These are phyloP conservation scores for Zaprionus ghesquierei DNA, from an alignment of 1,140 invertebrate genomes.

Conservation along the genomic window DNA sequence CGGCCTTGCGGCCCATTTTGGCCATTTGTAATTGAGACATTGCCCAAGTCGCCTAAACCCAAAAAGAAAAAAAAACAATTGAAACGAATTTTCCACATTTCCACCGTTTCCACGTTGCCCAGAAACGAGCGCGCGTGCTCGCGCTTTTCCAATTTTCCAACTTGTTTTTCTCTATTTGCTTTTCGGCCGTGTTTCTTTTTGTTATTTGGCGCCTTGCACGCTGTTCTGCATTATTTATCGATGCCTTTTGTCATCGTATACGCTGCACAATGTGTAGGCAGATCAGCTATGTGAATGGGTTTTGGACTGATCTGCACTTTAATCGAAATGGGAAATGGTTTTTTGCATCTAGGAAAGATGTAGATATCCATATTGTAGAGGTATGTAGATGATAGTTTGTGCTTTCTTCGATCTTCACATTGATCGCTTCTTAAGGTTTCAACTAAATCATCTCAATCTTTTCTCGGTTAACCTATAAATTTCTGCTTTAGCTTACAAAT, in stretches of 20 bases:
- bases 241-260: background rate
- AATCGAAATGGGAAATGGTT: background rate
- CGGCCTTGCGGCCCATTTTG: slow-evolving; percentile 32
- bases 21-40: slow-evolving; percentile 63
- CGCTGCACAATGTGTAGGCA: background rate
- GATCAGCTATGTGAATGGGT: background rate
- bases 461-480: too few relatives aligned
- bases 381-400: too few relatives aligned
- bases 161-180: background rate
- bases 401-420: too few relatives aligned
- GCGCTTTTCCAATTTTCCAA: background rate
- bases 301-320: background rate
- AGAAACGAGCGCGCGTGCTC: slow-evolving; percentile 5
- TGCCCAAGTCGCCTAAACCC: slow-evolving; percentile 17
- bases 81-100: slow-evolving; percentile 22
- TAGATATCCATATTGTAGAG: too few relatives aligned
- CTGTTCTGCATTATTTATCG: slow-evolving; percentile 12
- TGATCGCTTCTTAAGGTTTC: too few relatives aligned
- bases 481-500: background rate
- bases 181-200: slow-evolving; percentile 20
- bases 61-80: too few relatives aligned
- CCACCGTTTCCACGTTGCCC: slow-evolving; percentile 3
- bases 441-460: background rate
- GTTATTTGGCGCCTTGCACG: slow-evolving; percentile 56
- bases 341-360: too few relatives aligned